Evolutionary conservation across 2,797 vertebrate genomes (phyloP).

Genomic region (Halcyon leucocephala): DNA sequence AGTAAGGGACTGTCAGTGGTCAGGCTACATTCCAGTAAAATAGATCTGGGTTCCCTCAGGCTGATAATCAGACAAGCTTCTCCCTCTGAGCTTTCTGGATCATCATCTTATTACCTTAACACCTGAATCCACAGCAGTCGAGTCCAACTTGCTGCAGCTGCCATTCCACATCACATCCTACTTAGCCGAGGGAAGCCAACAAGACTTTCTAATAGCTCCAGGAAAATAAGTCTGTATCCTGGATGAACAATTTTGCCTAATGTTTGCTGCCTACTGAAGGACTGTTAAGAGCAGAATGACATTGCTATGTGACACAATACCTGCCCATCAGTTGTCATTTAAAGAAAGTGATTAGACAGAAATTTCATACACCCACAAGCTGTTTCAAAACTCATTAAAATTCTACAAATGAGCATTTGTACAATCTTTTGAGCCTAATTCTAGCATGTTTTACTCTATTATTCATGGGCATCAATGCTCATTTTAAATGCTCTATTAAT

Average conservation of each 20-base stretch:
- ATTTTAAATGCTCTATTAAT: conserved; percentile 8
- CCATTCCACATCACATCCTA: not conserved
- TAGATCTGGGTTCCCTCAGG: not conserved
- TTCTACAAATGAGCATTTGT: not conserved
- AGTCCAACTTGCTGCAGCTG: not conserved
- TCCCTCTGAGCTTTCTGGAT: not conserved
- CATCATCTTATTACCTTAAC: not conserved
- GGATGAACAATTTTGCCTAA: not conserved
- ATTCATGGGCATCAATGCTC: conserved; percentile 1
- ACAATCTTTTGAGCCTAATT: not conserved
- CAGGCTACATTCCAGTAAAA: not conserved
- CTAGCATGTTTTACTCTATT: conserved; percentile 5
- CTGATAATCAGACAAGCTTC: not conserved
- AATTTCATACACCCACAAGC: not conserved
- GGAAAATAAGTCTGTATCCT: not conserved
- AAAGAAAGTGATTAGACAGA: not conserved
- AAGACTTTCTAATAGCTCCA: not conserved
- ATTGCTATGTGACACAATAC: not conserved
- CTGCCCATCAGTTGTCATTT: not conserved
- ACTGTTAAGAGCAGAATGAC: not conserved
- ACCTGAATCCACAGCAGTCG: not conserved
- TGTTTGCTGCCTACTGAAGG: not conserved
- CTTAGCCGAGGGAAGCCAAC: not conserved
- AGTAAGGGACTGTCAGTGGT: not conserved
- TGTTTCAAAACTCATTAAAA: conserved; percentile 24